phyloP scores from a whole-genome alignment of 2,888 invertebrate genomes.

The Orthosia gracilis region DNA sequence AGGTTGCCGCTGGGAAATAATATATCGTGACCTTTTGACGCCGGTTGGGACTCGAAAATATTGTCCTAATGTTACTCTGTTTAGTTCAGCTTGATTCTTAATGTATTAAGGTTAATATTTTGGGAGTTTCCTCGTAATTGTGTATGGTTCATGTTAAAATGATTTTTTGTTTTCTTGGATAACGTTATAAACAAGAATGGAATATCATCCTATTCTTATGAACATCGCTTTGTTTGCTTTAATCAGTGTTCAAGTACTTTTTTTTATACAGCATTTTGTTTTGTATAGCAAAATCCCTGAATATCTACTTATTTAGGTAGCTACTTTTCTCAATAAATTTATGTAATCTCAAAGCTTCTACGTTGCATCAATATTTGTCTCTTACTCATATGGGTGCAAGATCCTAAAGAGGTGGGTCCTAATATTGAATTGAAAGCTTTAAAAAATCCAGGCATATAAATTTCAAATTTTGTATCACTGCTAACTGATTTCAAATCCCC shows the following conservation, averaged over 20 bases:
- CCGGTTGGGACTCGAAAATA: constrained; percentile 68
- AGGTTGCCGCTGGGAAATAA: constrained; percentile 79
- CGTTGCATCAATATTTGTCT: background rate
- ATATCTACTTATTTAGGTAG: background rate
- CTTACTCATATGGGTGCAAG: too few relatives aligned
- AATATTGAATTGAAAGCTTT: background rate
- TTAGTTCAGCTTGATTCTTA: constrained; percentile 42
- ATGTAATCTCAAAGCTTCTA: background rate
- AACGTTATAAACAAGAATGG: background rate
- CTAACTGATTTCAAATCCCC: background rate
- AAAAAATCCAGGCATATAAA: background rate
- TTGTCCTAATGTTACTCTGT: constrained; percentile 60
- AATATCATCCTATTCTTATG: background rate
- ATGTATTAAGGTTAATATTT: constrained; percentile 47
- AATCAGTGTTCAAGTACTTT: background rate
- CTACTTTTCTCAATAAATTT: background rate
- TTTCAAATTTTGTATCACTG: background rate
- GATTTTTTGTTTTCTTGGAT: constrained; percentile 4
- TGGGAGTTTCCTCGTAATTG: constrained; percentile 12
- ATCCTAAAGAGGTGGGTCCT: background rate
- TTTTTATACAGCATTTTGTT: background rate
- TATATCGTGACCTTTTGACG: constrained; percentile 82
- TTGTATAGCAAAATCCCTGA: background rate
- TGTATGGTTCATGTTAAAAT: background rate
- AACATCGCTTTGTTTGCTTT: background rate